These are phyloP conservation scores for Brenthis hecate DNA, from an alignment of 2,888 invertebrate species.

Conservation along the genomic window DNA sequence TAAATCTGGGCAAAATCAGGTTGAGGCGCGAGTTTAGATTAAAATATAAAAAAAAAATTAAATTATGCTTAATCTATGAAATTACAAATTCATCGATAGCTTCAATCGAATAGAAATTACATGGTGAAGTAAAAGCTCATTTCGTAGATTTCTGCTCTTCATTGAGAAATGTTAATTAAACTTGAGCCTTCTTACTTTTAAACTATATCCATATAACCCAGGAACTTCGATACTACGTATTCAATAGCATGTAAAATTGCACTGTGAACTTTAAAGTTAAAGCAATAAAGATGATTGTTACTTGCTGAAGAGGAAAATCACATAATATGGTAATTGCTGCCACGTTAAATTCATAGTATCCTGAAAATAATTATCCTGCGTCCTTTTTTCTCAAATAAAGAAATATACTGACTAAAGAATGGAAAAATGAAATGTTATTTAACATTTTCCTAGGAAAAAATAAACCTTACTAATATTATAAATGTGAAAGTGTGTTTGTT, in stretches of 20 bases:
- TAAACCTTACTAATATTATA: too few relatives aligned
- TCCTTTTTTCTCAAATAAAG: neutral
- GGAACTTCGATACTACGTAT: conserved; percentile 31
- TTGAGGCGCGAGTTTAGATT: too few relatives aligned
- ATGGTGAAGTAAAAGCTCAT: conserved; percentile 12
- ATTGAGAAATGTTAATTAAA: conserved; percentile 25
- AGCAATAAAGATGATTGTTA: conserved; percentile 27
- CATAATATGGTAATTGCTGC: conserved; percentile 19
- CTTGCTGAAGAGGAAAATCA: conserved; percentile 32
- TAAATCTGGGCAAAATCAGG: too few relatives aligned
- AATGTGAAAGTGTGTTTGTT: too few relatives aligned
- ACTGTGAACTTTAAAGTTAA: conserved; percentile 26
- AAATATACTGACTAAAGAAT: too few relatives aligned
- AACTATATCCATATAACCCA: conserved; percentile 16
- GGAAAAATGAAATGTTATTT: too few relatives aligned
- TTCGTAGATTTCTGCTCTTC: conserved; percentile 21
- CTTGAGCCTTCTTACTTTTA: conserved; percentile 22
- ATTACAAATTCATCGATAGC: conserved; percentile 6
- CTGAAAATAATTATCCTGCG: conserved; percentile 38
- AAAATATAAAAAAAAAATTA: too few relatives aligned
- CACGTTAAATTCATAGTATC: conserved; percentile 36
- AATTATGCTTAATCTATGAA: too few relatives aligned
- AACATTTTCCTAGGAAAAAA: too few relatives aligned
- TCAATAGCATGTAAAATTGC: conserved; percentile 7
- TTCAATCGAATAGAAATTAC: conserved; percentile 13